phyloP scores from a whole-genome alignment of 2,888 invertebrate species.

The Thera britannica region DNA sequence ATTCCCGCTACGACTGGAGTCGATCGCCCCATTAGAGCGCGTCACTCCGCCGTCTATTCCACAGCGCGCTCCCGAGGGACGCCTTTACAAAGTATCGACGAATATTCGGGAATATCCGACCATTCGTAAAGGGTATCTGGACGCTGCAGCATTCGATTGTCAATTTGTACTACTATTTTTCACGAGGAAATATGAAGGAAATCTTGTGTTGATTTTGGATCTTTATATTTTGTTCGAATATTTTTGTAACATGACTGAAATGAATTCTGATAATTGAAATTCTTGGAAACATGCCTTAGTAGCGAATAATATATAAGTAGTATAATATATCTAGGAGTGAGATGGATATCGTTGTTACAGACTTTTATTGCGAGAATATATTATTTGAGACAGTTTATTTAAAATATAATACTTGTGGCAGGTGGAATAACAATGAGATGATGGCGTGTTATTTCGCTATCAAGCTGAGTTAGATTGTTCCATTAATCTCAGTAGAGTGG shows the following conservation, averaged over 20 bases:
- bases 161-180: constrained; percentile 30
- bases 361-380: too few species aligned
- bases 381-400: background rate
- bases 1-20: constrained; percentile 9
- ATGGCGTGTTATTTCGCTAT: constrained; percentile 8
- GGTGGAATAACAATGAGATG: background rate
- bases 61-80: constrained; percentile 17
- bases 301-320: too few species aligned
- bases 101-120: constrained; percentile 20
- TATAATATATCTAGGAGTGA: too few species aligned
- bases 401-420: background rate
- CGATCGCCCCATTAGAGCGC: constrained; percentile 15
- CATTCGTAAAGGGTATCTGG: constrained; percentile 26
- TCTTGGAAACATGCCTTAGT: too few species aligned
- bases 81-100: constrained; percentile 15
- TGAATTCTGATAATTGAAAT: too few species aligned
- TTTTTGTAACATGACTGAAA: background rate
- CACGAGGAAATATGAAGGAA: constrained; percentile 15
- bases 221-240: background rate
- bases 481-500: constrained; percentile 9
- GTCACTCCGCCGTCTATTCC: constrained; percentile 14
- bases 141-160: constrained; percentile 20
- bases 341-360: too few species aligned
- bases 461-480: constrained; percentile 8
- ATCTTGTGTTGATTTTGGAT: background rate